A percentile compares a stretch with the other conserved stretches of the same genome.
phyloP scores from a whole-genome alignment of 2,888 invertebrate genomes.

The Frankliniella fusca region DNA sequence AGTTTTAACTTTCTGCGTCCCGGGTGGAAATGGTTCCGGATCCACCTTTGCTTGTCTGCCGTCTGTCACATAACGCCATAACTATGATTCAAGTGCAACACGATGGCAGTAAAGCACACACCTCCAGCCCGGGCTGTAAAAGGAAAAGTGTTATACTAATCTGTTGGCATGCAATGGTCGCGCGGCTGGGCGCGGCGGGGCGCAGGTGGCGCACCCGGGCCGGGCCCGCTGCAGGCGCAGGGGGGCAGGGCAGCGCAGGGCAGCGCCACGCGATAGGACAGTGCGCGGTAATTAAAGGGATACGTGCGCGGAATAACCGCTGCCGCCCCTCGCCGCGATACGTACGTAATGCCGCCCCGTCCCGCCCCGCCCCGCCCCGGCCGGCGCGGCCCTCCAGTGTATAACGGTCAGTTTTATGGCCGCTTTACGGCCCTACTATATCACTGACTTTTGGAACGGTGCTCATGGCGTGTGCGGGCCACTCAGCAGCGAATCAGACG shows the following conservation, averaged over 20 bases:
- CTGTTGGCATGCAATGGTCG: neutral
- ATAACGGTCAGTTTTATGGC: slow-evolving; percentile 19
- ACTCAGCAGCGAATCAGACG: too few relatives aligned
- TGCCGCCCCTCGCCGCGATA: neutral
- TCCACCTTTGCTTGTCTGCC: too few relatives aligned
- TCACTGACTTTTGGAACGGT: neutral
- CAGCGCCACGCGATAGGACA: neutral
- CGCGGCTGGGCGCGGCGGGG: neutral
- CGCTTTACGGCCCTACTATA: slow-evolving; percentile 10
- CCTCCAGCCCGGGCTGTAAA: neutral
- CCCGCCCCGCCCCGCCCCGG: too few relatives aligned
- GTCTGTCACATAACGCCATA: too few relatives aligned
- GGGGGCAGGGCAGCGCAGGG: too few relatives aligned
- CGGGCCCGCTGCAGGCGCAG: too few relatives aligned
- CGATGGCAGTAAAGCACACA: neutral
- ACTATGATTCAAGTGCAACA: too few relatives aligned
- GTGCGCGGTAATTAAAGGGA: slow-evolving; percentile 1
- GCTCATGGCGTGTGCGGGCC: neutral
- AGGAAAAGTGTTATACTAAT: neutral
- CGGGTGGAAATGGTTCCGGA: too few relatives aligned
- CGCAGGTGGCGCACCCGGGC: neutral
- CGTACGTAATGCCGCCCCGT: neutral
- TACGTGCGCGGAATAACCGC: neutral
- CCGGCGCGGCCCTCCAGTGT: neutral
- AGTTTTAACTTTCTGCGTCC: too few relatives aligned